A percentile compares a stretch with the other conserved stretches of the same genome.
phyloP scores from a whole-genome alignment of 2,113 vertebrate species.

The Chamaea fasciata region DNA sequence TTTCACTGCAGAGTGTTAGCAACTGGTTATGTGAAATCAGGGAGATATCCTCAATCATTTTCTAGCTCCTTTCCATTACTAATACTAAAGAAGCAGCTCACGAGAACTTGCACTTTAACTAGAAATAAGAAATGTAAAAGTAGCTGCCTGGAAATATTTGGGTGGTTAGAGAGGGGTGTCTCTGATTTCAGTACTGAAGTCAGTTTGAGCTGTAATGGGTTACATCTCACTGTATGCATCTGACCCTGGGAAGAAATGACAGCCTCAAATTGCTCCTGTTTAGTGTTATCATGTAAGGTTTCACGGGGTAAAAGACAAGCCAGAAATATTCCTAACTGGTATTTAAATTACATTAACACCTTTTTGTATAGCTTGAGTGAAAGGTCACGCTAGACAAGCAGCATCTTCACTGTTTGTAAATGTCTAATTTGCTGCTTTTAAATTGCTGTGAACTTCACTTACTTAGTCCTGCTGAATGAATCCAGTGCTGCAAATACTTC shows the following conservation, averaged over 20 bases:
- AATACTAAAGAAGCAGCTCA: neutral
- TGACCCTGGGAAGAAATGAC: neutral
- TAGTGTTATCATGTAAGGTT: neutral
- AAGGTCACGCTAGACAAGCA: constrained; percentile 51
- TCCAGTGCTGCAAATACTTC: constrained; percentile 59
- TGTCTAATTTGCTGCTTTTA: constrained; percentile 67
- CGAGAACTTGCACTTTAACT: neutral
- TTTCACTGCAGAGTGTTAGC: neutral
- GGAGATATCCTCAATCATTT: neutral
- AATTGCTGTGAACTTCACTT: constrained; percentile 49
- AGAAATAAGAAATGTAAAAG: neutral
- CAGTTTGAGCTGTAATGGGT: neutral
- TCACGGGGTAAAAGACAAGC: constrained; percentile 7
- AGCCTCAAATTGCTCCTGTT: constrained; percentile 10
- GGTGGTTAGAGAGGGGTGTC: neutral
- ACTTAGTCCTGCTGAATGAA: constrained; percentile 36
- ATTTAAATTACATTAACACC: constrained; percentile 68
- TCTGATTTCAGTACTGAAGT: neutral
- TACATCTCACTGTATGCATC: neutral
- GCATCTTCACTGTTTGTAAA: constrained; percentile 56
- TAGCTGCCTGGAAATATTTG: neutral
- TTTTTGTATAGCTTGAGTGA: constrained; percentile 37
- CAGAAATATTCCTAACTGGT: constrained; percentile 40
- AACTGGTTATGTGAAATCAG: neutral
- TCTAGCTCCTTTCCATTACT: neutral